Conservation (phyloP, 2,888 invertebrate genomes). For the Diaperis boleti region DNA sequence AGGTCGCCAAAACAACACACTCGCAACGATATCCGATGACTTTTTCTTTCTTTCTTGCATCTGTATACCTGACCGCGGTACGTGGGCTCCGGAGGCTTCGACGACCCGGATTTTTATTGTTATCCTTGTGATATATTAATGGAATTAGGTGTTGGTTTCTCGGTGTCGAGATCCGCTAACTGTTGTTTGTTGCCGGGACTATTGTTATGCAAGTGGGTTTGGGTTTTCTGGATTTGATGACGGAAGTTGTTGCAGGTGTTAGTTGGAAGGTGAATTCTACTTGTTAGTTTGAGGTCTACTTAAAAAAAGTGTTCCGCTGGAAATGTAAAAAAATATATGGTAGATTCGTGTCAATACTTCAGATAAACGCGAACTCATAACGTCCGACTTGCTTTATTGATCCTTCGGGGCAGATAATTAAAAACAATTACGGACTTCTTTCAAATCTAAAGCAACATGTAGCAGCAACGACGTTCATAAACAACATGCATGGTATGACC, state of each 20-base stretch:
- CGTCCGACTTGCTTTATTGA: too few relatives aligned
- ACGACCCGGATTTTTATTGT: slow-evolving; percentile 41
- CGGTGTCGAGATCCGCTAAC: slow-evolving; percentile 27
- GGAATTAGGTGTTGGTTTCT: slow-evolving; percentile 29
- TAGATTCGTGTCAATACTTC: too few relatives aligned
- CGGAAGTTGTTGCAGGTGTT: too few relatives aligned
- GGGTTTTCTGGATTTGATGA: too few relatives aligned
- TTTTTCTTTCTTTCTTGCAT: slow-evolving; percentile 19
- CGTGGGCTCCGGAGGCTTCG: slow-evolving; percentile 12
- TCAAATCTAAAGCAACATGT: neutral
- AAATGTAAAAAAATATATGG: too few relatives aligned
- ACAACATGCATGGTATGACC: slow-evolving; percentile 11
- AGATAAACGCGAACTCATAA: too few relatives aligned
- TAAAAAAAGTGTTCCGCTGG: too few relatives aligned
- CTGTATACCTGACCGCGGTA: neutral
- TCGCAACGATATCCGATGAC: slow-evolving; percentile 12
- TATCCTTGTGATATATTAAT: slow-evolving; percentile 23
- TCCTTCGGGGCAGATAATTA: too few relatives aligned
- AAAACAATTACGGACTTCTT: too few relatives aligned
- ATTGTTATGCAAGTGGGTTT: slow-evolving; percentile 18
- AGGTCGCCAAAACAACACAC: slow-evolving; percentile 40
- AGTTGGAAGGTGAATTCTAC: too few relatives aligned
- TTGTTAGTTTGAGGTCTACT: too few relatives aligned
- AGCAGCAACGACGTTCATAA: neutral
- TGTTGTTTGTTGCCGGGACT: slow-evolving; percentile 7